Conservation (phyloP, 2,888 invertebrate genomes). For the Pachydiplax longipennis region DNA sequence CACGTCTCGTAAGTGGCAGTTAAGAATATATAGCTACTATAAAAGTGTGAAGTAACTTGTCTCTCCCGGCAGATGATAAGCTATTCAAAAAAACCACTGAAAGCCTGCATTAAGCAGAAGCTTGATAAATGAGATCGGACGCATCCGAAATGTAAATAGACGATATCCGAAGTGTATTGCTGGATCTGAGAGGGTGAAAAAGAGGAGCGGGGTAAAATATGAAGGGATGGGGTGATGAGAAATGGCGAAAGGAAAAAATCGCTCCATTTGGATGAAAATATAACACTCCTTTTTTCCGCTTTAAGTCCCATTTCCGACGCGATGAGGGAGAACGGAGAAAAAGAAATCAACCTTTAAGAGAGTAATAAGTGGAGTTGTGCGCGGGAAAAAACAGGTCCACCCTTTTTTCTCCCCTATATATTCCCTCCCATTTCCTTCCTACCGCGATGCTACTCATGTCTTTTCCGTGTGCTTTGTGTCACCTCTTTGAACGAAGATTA, state of each 20-base stretch:
- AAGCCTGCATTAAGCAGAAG: too few relatives aligned
- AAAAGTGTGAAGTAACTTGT: too few relatives aligned
- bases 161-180: too few relatives aligned
- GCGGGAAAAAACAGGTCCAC: background rate
- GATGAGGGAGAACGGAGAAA: background rate
- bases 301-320: conserved; percentile 1
- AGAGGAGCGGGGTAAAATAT: background rate
- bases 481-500: conserved; percentile 45
- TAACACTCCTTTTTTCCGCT: background rate
- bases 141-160: too few relatives aligned
- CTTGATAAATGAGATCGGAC: too few relatives aligned
- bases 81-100: too few relatives aligned
- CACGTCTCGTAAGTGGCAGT: too few relatives aligned
- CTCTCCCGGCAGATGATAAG: too few relatives aligned
- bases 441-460: conserved; percentile 44
- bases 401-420: background rate
- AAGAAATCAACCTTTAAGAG: background rate
- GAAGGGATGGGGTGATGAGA: background rate
- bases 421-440: background rate
- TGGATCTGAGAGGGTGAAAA: background rate
- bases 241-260: background rate
- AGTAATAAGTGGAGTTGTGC: conserved; percentile 16
- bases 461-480: conserved; percentile 37
- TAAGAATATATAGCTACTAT: too few relatives aligned
- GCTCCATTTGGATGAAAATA: conserved; percentile 17